Evolutionary conservation across 2,888 invertebrate species (phyloP), one percentile per base, ranked within the genome.

Genomic region (Unio pictorum): DNA sequence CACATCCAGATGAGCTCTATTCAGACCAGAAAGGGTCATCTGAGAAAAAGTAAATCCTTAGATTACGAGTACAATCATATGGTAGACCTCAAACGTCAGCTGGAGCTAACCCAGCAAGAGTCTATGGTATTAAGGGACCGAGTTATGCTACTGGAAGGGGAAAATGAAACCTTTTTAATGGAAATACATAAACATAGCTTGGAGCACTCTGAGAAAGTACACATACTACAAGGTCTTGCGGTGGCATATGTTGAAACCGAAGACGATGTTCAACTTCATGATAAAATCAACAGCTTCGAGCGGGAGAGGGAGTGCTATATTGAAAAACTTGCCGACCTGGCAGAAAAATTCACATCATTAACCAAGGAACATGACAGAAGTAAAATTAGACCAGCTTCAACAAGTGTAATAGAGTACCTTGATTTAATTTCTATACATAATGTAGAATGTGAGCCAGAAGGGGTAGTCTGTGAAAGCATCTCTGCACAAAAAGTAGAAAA

Each of bases 41-140:
- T 84, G 59, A 81, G 81, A 69, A 85, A 90, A 67, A 90, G 89
- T 78, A 81, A 89, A 68, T 90, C 90, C 4, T 74, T 90, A 54
- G 90, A 91, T 72, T 84, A 82, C 54, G 89, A 90, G 87, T 95
- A 66, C 91, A 91, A 71, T 91, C 93, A 63, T 6, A 66, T 79
- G 8, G 73, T 94, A 17, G 95, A 95, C 88, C 87, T 94, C 62
- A 94, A 94, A 88, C 91, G 94, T 68, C 95, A 95, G 88, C 90
- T 95, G 61, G 94, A 94, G 90, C 92, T 94, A 1, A 93, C 95
- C 67, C 95, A 95, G 88, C 94, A 95, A 61, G 86, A 90, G 70
- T 90, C 90, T 75, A 81, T 84, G 34, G 92, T 92, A 81, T 92
- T 92, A 79, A 91, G 93, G 71, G 92, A 92, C 73, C 93, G 93